These are phyloP conservation scores for Trichonephila clavipes DNA, from an alignment of 1,140 invertebrate species.

Conservation along the genomic window DNA sequence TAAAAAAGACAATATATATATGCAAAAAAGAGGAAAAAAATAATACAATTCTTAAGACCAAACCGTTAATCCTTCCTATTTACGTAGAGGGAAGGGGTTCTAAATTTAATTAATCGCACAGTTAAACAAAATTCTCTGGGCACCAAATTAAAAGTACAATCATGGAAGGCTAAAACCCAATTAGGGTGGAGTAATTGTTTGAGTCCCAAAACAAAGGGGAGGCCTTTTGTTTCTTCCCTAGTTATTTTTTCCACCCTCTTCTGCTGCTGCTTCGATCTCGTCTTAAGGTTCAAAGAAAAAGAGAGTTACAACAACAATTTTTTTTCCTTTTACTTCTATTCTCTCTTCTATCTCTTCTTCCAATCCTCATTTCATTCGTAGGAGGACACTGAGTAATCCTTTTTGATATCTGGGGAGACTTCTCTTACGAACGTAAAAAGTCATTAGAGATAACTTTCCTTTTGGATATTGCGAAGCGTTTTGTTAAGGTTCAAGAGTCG, in stretches of 20 bases:
- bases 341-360: background rate
- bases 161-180: slow-evolving; percentile 54
- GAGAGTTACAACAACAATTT: slow-evolving; percentile 39
- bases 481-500: slow-evolving; percentile 46
- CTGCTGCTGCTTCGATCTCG: slow-evolving; percentile 9
- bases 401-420: slow-evolving; percentile 51
- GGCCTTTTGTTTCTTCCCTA: slow-evolving; percentile 33
- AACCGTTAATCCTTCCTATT: slow-evolving; percentile 62
- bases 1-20: background rate
- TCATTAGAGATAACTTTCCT: slow-evolving; percentile 55
- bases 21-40: background rate
- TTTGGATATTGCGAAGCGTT: slow-evolving; percentile 5
- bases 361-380: slow-evolving; percentile 1
- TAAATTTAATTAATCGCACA: slow-evolving; percentile 73
- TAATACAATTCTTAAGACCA: background rate
- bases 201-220: slow-evolving; percentile 59
- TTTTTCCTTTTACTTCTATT: background rate
- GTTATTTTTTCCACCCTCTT: slow-evolving; percentile 10
- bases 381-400: slow-evolving; percentile 54
- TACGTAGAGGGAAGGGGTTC: slow-evolving; percentile 17
- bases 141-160: slow-evolving; percentile 72
- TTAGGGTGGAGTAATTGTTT: slow-evolving; percentile 68
- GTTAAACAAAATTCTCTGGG: slow-evolving; percentile 64
- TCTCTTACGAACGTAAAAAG: slow-evolving; percentile 42
- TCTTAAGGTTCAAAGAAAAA: slow-evolving; percentile 43